Evolutionary conservation across 2,113 vertebrate genomes (phyloP), one percentile per base, ranked within the genome.

Genomic region (Mugil cephalus): DNA sequence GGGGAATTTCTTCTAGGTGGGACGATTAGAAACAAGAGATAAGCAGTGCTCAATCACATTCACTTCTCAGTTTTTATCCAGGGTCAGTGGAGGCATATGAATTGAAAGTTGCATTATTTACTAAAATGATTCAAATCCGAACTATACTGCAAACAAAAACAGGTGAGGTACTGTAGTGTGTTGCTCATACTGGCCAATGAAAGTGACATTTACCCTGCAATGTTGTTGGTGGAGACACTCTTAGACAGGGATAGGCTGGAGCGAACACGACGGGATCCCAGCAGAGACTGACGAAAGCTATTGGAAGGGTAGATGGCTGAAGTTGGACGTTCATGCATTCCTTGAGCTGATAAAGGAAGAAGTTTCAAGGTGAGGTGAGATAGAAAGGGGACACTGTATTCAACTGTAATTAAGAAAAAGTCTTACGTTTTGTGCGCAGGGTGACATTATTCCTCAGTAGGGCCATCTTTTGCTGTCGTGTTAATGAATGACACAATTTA

Each of bases 191-290:
- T 47, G 52, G 10, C 11, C 9, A 21, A 0, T 62, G 7, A 45
- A 48, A 50, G 1, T 36, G 17, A 24, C 35, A 46, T 94, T 95
- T 80, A 98, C 97, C 96, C 97, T 0, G 95, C 92, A n/a, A 98
- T 97, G 84, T 98, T 98, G 89, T 96, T 98, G 55, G 96, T 97
- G 68, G 97, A 98, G 59, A 98, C 96, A 1, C 97, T 97, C 87
- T 98, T 98, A 80, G 97, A 96, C 19, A 98, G 89, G 3, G 95
- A 94, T 1, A 97, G 75, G 19, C 93, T 85, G 2, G 96, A 93
- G 1, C 96, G 94, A 24, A 94, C 94, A 0, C 96, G 93, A 7
- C 96, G 96, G 0, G 96, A 91, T 0, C 97, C 96, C 4, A 98
- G 94, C 69, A 97, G 91, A 1, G 96, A 93, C 62, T 97, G 97